These are phyloP conservation scores for Petroica traversi DNA, from an alignment of 2,113 vertebrate species.

Conservation along the genomic window DNA sequence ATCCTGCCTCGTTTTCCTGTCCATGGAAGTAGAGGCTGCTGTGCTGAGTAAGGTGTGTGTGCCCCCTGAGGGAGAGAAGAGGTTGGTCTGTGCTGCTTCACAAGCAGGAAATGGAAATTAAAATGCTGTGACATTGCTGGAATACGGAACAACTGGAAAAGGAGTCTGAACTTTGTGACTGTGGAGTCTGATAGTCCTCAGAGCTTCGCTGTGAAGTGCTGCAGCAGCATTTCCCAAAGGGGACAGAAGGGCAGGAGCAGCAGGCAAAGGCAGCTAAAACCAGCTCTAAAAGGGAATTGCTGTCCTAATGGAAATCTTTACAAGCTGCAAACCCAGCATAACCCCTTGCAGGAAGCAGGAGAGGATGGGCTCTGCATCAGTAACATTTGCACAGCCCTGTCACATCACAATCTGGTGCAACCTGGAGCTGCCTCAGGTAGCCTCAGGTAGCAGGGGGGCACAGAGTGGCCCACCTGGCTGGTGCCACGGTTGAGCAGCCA, in stretches of 20 bases:
- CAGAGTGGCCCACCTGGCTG: not conserved
- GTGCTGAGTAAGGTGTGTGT: not conserved
- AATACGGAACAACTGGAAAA: not conserved
- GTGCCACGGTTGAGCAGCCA: not conserved
- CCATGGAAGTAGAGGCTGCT: too few relatives aligned
- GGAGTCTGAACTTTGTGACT: not conserved
- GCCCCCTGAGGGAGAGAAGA: not conserved
- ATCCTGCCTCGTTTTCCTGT: not conserved
- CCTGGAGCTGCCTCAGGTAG: not conserved
- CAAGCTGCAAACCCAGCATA: not conserved
- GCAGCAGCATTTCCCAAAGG: not conserved
- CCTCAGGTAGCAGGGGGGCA: not conserved
- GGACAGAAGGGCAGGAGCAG: not conserved
- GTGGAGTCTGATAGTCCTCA: not conserved
- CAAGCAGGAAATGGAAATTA: not conserved
- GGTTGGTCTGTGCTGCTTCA: not conserved
- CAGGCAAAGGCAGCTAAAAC: not conserved
- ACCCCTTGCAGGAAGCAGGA: not conserved
- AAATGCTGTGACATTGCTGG: not conserved
- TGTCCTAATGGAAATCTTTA: not conserved
- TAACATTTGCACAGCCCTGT: not conserved
- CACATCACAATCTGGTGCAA: not conserved
- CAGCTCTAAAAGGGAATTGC: not conserved
- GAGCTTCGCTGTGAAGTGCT: not conserved
- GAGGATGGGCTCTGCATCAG: not conserved